A percentile compares a stretch with the other conserved stretches of the same genome.
Evolutionary conservation across 2,888 invertebrate species (phyloP).

Genomic region (Stratiomys singularior): DNA sequence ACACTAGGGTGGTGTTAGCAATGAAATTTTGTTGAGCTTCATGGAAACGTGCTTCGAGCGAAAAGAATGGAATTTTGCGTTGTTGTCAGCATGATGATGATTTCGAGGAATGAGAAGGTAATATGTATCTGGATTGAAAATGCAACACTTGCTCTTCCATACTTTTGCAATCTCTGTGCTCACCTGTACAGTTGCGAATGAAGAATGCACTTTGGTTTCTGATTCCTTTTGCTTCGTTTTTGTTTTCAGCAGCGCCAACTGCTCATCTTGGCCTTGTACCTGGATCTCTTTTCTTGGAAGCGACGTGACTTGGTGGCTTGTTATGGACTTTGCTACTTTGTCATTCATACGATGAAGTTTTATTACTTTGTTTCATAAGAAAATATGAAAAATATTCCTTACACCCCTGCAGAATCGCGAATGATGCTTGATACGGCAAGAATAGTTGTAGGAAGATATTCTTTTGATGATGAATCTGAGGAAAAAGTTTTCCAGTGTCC

Average conservation of each 20-base stretch:
- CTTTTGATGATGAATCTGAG: too few species aligned
- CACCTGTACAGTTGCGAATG: background rate
- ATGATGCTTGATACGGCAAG: too few species aligned
- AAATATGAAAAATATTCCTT: too few species aligned
- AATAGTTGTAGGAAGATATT: too few species aligned
- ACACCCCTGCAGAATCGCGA: too few species aligned
- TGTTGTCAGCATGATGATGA: background rate
- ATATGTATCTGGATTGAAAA: background rate
- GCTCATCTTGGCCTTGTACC: background rate
- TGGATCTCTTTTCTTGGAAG: background rate
- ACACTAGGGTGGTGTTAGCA: slow-evolving; percentile 11
- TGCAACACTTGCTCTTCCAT: background rate
- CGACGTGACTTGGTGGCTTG: background rate
- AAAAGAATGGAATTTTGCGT: slow-evolving; percentile 3
- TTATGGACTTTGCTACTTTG: background rate
- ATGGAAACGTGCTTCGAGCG: slow-evolving; percentile 21
- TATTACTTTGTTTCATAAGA: background rate
- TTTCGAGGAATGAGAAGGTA: background rate
- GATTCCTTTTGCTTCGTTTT: background rate
- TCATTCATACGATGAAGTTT: background rate
- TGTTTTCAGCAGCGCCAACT: too few species aligned
- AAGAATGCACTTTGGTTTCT: background rate
- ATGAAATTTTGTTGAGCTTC: slow-evolving; percentile 35
- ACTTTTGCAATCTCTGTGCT: too few species aligned
- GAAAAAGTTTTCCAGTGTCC: too few species aligned